Evolutionary conservation across 2,888 invertebrate genomes (phyloP).

Genomic region (Eupelmus urozonus): DNA sequence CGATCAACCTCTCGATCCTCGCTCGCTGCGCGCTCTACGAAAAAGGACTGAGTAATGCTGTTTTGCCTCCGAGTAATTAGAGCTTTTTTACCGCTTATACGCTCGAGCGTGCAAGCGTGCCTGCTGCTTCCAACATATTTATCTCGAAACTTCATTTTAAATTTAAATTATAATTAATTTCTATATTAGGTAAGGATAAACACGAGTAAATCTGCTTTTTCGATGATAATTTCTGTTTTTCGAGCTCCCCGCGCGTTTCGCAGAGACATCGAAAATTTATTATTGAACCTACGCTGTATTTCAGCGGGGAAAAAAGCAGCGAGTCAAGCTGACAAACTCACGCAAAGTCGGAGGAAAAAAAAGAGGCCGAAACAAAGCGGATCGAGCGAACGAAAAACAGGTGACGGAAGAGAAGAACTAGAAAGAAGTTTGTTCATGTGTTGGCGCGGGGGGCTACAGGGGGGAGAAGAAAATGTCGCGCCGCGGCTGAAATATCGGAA

Average conservation of each 20-base stretch:
- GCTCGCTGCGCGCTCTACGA: neutral
- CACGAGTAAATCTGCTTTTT: too few relatives aligned
- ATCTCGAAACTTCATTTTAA: too few relatives aligned
- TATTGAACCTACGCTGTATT: constrained; percentile 25
- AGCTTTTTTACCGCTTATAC: neutral
- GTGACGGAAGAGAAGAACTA: constrained; percentile 43
- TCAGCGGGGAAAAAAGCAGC: constrained; percentile 29
- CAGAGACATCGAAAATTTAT: constrained; percentile 29
- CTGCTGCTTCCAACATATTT: too few relatives aligned
- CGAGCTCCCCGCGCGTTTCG: too few relatives aligned
- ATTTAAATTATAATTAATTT: too few relatives aligned
- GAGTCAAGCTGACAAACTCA: neutral
- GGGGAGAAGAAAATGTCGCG: constrained; percentile 65
- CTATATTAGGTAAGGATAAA: too few relatives aligned
- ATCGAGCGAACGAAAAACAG: constrained; percentile 31
- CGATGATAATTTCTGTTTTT: too few relatives aligned
- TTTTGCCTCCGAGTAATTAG: constrained; percentile 24
- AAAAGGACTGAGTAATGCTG: constrained; percentile 4
- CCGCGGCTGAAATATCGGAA: constrained; percentile 68
- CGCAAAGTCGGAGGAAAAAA: neutral
- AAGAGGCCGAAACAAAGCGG: neutral
- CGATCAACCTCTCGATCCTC: neutral
- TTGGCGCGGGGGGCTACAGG: neutral
- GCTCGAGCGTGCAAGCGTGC: too few relatives aligned
- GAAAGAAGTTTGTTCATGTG: constrained; percentile 35